phyloP scores from a whole-genome alignment of 2,797 vertebrate genomes.

The Ptychobarbus kaznakovi region DNA sequence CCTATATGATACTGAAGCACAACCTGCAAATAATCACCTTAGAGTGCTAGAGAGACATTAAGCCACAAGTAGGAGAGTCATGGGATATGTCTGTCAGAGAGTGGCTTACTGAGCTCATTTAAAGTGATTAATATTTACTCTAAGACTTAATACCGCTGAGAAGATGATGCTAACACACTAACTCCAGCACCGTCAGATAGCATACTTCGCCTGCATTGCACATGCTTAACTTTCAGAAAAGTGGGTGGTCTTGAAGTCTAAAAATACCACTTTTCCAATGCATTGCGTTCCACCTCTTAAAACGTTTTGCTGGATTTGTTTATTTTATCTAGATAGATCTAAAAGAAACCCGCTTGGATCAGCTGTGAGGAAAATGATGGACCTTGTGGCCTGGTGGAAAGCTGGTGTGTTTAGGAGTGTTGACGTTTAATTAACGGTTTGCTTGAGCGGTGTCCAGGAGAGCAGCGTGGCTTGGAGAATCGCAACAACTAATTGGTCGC shows the following conservation, averaged over 20 bases:
- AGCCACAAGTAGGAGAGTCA: conserved; percentile 64
- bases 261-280: conserved; percentile 16
- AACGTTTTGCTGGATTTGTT: not conserved
- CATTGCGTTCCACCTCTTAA: not conserved
- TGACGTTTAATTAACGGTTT: conserved; percentile 52
- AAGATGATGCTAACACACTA: conserved; percentile 55
- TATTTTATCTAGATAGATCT: not conserved
- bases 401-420: conserved; percentile 29
- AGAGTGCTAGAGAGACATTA: conserved; percentile 61
- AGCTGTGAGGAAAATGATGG: conserved; percentile 35
- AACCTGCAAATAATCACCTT: conserved; percentile 68
- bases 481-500: conserved; percentile 53
- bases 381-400: conserved; percentile 14
- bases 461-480: conserved; percentile 41
- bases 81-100: conserved; percentile 68
- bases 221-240: conserved; percentile 54
- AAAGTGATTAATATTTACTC: conserved; percentile 68
- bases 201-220: conserved; percentile 47
- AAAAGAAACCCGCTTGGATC: conserved; percentile 17
- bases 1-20: conserved; percentile 47
- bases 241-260: not conserved
- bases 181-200: conserved; percentile 61
- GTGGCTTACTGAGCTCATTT: conserved; percentile 68
- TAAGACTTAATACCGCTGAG: conserved; percentile 64
- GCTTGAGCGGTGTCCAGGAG: conserved; percentile 31